phyloP scores from a whole-genome alignment of 2,888 invertebrate species.

The Drosophila silvestris region DNA sequence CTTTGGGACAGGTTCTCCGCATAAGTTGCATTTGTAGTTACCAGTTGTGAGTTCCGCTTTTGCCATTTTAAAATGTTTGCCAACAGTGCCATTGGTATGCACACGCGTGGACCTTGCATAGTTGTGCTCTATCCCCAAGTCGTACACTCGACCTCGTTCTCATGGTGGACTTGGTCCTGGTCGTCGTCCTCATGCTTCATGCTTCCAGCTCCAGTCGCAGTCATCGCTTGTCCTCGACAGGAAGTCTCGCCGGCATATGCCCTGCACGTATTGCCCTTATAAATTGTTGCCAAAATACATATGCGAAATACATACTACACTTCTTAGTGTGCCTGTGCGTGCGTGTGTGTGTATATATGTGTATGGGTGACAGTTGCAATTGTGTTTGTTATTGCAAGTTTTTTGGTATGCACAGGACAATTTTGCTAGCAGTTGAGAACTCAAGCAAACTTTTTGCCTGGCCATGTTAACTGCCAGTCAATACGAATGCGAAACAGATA shows the following conservation, averaged over 20 bases:
- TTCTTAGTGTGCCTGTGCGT: constrained; percentile 9
- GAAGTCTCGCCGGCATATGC: constrained; percentile 78
- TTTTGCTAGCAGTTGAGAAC: constrained; percentile 62
- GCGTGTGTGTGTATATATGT: neutral
- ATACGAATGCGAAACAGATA: constrained; percentile 78
- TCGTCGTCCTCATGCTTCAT: neutral
- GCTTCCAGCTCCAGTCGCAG: constrained; percentile 27
- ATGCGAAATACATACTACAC: constrained; percentile 25
- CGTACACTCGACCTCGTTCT: neutral
- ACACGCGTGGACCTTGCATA: constrained; percentile 79
- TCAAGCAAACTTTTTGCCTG: constrained; percentile 74
- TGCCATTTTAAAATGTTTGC: constrained; percentile 70
- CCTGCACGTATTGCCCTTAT: constrained; percentile 79
- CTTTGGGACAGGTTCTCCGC: constrained; percentile 50
- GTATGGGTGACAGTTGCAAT: constrained; percentile 44
- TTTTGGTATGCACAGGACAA: constrained; percentile 75
- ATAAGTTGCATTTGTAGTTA: constrained; percentile 70
- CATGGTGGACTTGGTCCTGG: neutral
- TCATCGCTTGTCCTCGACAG: constrained; percentile 70
- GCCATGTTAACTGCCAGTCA: constrained; percentile 80
- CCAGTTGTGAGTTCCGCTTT: constrained; percentile 58
- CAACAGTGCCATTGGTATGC: constrained; percentile 79
- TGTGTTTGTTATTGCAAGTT: constrained; percentile 45
- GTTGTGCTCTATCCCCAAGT: constrained; percentile 49
- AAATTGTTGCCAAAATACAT: constrained; percentile 76